Conservation (phyloP, 2,797 vertebrate species). For the Mormyrus hasselquistii region DNA sequence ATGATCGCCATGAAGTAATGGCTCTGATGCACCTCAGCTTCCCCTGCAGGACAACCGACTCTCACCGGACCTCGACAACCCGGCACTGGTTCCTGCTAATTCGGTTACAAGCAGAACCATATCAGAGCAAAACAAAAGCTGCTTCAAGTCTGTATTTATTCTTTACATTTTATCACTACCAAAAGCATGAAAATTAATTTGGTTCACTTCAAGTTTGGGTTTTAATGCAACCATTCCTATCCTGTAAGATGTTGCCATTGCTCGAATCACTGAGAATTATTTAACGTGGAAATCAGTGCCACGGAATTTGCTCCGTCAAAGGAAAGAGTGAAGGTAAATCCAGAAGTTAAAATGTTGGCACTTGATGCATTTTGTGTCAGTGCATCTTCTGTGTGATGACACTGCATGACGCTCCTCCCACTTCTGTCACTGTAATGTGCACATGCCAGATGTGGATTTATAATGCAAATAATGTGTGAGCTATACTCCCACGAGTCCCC, state of each 20-base stretch:
- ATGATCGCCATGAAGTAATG: slow-evolving; percentile 77
- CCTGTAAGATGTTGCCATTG: not conserved
- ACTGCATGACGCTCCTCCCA: not conserved
- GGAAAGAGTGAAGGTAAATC: not conserved
- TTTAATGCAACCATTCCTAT: slow-evolving; percentile 22
- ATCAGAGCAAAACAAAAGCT: not conserved
- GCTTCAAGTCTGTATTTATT: not conserved
- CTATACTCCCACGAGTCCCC: not conserved
- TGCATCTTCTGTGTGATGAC: not conserved
- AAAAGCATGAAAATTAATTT: not conserved
- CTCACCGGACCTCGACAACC: not conserved
- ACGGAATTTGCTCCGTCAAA: not conserved
- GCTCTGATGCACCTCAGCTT: not conserved
- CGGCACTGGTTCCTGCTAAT: not conserved
- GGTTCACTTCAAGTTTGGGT: not conserved
- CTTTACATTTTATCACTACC: not conserved
- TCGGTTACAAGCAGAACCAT: not conserved
- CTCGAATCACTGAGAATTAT: not conserved
- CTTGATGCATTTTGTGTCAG: not conserved
- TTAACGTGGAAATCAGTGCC: not conserved
- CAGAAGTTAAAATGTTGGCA: not conserved
- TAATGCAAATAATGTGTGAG: not conserved
- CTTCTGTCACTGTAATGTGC: not conserved
- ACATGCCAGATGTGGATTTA: not conserved
- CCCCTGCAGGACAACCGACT: not conserved